Evolutionary conservation across 2,113 vertebrate genomes (phyloP).

Genomic region (Sebastes fasciatus): DNA sequence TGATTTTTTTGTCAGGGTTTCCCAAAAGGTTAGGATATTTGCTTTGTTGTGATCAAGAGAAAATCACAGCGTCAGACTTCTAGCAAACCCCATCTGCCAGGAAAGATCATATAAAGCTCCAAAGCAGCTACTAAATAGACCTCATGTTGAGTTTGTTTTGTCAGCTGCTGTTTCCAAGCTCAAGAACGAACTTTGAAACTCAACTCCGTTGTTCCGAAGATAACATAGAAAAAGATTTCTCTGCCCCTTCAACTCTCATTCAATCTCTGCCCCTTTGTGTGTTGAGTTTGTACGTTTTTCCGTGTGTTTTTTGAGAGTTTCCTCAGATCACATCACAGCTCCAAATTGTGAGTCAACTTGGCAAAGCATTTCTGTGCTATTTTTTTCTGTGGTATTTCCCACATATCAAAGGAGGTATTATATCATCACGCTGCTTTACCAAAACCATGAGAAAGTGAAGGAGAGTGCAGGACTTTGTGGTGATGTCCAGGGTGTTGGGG

Average conservation of each 20-base stretch:
- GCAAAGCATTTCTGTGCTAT: not conserved
- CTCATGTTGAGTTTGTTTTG: not conserved
- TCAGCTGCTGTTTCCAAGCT: not conserved
- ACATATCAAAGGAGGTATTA: not conserved
- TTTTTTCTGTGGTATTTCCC: not conserved
- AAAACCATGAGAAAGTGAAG: slow-evolving; percentile 14
- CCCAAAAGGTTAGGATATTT: not conserved
- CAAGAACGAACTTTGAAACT: not conserved
- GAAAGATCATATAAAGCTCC: not conserved
- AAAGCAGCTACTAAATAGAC: not conserved
- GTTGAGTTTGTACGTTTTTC: not conserved
- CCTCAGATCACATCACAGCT: not conserved
- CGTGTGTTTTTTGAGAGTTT: not conserved
- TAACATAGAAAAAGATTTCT: not conserved
- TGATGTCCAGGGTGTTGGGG: slow-evolving; percentile 21
- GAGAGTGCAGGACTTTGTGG: slow-evolving; percentile 19
- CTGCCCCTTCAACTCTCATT: not conserved
- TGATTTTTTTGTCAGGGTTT: not conserved
- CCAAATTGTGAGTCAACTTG: not conserved
- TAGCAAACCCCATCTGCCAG: not conserved
- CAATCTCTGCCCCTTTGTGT: not conserved
- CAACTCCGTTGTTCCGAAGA: not conserved
- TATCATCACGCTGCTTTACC: slow-evolving; percentile 2
- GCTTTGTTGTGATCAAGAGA: not conserved
- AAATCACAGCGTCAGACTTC: not conserved